Conservation (phyloP, 2,888 invertebrate species). For the Antheraea assamensis region DNA sequence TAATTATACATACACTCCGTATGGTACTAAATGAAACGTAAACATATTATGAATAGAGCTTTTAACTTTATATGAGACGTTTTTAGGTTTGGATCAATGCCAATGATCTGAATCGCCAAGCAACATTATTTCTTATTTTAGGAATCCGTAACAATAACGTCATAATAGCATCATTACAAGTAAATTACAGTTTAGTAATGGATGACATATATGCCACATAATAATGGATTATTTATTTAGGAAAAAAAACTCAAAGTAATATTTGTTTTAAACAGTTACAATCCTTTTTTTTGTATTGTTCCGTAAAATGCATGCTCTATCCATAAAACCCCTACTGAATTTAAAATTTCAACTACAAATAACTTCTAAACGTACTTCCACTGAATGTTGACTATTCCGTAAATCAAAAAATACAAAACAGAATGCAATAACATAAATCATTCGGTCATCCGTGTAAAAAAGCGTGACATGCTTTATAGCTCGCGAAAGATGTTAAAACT, state of each 20-base stretch:
- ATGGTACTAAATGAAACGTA: background rate
- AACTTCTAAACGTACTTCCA: background rate
- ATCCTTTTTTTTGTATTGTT: background rate
- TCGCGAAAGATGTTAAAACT: constrained; percentile 4
- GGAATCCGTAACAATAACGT: background rate
- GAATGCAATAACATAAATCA: constrained; percentile 1
- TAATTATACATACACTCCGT: background rate
- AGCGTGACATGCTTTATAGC: constrained; percentile 5
- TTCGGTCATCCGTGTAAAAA: background rate
- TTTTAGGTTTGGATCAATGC: constrained; percentile 18
- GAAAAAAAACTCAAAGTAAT: background rate
- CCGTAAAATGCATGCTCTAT: background rate
- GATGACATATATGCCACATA: background rate
- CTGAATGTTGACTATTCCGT: background rate
- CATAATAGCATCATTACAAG: constrained; percentile 4
- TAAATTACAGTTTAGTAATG: background rate
- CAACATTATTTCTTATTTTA: constrained; percentile 17
- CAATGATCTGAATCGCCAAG: constrained; percentile 16
- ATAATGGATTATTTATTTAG: background rate
- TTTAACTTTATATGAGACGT: constrained; percentile 11
- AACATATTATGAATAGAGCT: background rate
- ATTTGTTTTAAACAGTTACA: background rate
- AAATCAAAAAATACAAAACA: background rate
- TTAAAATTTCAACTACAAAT: background rate
- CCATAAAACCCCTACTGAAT: background rate